Base-by-base conservation (phyloP, 1,140 invertebrate species). In the Caenorhabditis briggsae region DNA sequence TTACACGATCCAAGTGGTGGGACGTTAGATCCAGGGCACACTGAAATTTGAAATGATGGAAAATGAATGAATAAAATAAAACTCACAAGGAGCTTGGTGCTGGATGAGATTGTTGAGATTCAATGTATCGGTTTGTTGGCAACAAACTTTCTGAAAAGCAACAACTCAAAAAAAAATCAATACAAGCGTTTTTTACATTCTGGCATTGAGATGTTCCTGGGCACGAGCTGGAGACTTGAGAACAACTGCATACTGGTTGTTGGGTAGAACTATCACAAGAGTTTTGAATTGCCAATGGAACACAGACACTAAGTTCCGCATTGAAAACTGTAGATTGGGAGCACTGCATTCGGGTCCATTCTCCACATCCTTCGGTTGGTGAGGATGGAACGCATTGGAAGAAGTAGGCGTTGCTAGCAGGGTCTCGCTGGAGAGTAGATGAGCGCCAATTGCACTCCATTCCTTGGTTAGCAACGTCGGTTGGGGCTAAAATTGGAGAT, bases 261-360 rank as follows among this genome's bases (percentile, higher is more conserved):
- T 70, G 61, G 12, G 61, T 65, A 2, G 61, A 64, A 56, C 84
- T 70, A 50, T 58, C 56, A 25, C 64, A 82, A 16, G 85, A 86
- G 9, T 48, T 70, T 14, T 61, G 46, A 14, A 64, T 61, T 7
- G 70, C 59, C 8, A 70, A 25, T 33, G 89, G 87, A 20, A 90
- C 89, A 61, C 90, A 91, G 59, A 91, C 64, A 74, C 90, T 88
- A 18, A 86, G 46, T 6, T 46, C 82, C 14, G 78, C 41, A 46
- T 91, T 78, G 82, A 91, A 91, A 33, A 83, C 85, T 14, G 90
- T 90, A 5, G 64, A 74, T 5, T 85, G 70, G 0, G 90, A 64
- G 86, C 90, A 91, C 18, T 84, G 85, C 59, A 91, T 87, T 20
- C 89, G 86, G 6, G 84, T 70, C 90, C 90, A 91, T 88, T 90